Evolutionary conservation across 2,113 vertebrate genomes (phyloP), one percentile per base, ranked within the genome.

Genomic region (Acrocephalus arundinaceus): DNA sequence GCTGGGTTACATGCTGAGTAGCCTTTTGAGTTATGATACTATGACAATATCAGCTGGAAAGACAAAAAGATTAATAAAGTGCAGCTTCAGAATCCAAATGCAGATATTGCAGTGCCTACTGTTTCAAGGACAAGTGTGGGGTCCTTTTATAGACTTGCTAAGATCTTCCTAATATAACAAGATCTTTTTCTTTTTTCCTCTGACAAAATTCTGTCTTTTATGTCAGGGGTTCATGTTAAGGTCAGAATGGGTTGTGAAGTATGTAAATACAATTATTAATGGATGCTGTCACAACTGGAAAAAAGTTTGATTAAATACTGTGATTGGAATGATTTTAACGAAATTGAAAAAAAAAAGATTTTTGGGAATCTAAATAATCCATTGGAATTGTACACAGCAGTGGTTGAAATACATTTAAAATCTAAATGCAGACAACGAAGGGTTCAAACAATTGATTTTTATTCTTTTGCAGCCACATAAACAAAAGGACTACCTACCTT

Each of bases 401-500:
- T 70, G 18, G 11, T 54, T 81, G 30, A 78, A 73, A 83, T 71
- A 28, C 10, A 24, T 48, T 45, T 63, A 30, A 51, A 68, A 46
- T 48, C 45, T 59, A 41, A 87, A 66, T 43, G 20, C 9, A 51
- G 22, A 30, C 7, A 70, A 22, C 16, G 66, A 73, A 75, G 25
- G 9, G 24, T 76, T 41, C 28, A 61, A 72, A 19, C 67, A 57
- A 7, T 37, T 88, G 62, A 83, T 57, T n/a, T 85, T 65, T 51
- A 5, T 94, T 94, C 66, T 89, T 85, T 90, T 95, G 62, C 95
- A 99, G 99, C 85, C 99, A 99, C 94, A 99, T 99, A 95, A 99
- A 99, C 97, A 99, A 99, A 97, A 98, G 99, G 90, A 99, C 97
- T 59, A 99, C 99, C 7, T 99, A 99, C 90, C 98, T 99, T 93